These are phyloP conservation scores for Subacronicta megacephala DNA, from an alignment of 2,888 invertebrate genomes.

Conservation along the genomic window DNA sequence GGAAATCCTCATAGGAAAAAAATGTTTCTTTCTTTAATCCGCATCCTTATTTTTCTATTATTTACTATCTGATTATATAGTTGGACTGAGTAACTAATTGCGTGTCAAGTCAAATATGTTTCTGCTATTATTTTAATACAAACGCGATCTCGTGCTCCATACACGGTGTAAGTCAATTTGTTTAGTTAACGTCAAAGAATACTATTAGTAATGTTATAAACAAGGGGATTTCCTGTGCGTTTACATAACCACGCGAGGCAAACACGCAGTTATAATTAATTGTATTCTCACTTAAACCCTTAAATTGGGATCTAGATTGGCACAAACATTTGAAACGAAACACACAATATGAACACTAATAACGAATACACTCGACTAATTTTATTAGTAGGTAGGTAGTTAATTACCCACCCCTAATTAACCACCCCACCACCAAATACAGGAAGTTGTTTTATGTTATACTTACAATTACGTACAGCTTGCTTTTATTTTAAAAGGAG, in stretches of 20 bases:
- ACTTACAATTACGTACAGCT: slow-evolving; percentile 11
- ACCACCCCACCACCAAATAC: too few species aligned
- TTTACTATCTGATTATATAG: too few species aligned
- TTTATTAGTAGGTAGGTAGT: slow-evolving; percentile 22
- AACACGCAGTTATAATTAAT: slow-evolving; percentile 56
- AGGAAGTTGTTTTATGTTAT: slow-evolving; percentile 22
- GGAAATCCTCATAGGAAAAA: too few species aligned
- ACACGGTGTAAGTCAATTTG: slow-evolving; percentile 61
- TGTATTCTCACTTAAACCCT: slow-evolving; percentile 40
- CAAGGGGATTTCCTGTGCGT: slow-evolving; percentile 52
- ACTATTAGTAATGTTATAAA: slow-evolving; percentile 58
- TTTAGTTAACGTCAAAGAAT: slow-evolving; percentile 62
- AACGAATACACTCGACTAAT: slow-evolving; percentile 5
- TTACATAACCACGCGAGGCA: slow-evolving; percentile 52
- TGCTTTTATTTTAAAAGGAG: slow-evolving; percentile 15
- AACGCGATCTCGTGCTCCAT: slow-evolving; percentile 27
- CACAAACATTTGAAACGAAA: slow-evolving; percentile 8
- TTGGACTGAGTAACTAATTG: slow-evolving; percentile 7
- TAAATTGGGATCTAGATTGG: slow-evolving; percentile 38
- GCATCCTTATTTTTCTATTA: too few species aligned
- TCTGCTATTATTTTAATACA: slow-evolving; percentile 1
- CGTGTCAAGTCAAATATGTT: slow-evolving; percentile 29
- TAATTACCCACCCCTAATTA: slow-evolving; percentile 23
- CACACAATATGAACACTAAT: too few species aligned
- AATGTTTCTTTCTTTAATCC: too few species aligned